These are phyloP conservation scores for Clunio marinus DNA, from an alignment of 2,888 invertebrate genomes.

Conservation along the genomic window DNA sequence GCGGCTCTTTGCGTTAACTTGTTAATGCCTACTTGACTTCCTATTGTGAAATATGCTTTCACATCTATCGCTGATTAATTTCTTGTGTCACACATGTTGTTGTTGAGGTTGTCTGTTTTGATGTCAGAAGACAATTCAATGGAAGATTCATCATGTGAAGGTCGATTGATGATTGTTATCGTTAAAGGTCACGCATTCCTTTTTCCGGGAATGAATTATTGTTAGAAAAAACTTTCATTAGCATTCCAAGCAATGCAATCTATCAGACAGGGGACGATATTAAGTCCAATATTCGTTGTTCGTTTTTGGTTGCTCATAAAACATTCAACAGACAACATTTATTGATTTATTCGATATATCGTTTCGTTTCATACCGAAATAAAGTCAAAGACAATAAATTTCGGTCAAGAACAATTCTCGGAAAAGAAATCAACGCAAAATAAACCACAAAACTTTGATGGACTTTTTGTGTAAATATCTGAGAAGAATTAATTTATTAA, in stretches of 20 bases:
- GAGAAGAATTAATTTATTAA: not conserved
- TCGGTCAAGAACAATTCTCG: not conserved
- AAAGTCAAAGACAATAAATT: not conserved
- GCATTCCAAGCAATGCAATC: not conserved
- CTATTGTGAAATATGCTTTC: slow-evolving; percentile 36
- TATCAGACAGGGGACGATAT: not conserved
- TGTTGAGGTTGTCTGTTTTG: not conserved
- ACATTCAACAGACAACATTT: not conserved
- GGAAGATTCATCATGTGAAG: not conserved
- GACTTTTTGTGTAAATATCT: not conserved
- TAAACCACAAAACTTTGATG: not conserved
- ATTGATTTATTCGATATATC: not conserved
- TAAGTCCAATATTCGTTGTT: not conserved
- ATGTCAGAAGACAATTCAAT: not conserved
- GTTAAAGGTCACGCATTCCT: slow-evolving; percentile 1
- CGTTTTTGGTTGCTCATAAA: not conserved
- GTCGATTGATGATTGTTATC: not conserved
- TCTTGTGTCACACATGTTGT: not conserved
- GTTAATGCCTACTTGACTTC: slow-evolving; percentile 25
- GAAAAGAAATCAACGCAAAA: not conserved
- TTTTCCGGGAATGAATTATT: slow-evolving; percentile 4
- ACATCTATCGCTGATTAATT: slow-evolving; percentile 12
- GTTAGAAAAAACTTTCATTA: not conserved
- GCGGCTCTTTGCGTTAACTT: slow-evolving; percentile 22
- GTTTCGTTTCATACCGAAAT: no score